Conservation (phyloP, 2,888 invertebrate species). For the Sipha maydis region DNA sequence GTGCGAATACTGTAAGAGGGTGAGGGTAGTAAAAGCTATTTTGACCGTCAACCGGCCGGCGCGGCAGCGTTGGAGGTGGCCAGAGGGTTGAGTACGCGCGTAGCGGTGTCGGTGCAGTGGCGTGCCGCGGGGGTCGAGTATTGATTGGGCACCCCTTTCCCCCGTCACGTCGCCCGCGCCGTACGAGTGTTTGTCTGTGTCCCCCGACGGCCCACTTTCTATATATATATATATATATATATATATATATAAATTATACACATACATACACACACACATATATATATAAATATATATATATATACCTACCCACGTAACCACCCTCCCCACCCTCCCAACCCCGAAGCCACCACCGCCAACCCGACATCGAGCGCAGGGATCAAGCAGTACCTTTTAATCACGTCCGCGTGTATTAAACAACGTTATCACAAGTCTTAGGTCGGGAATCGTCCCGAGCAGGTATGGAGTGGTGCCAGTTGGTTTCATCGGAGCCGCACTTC, state of each 20-base stretch:
- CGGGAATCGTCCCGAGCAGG: conserved; percentile 2
- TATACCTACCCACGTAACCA: not conserved
- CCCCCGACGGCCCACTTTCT: not conserved
- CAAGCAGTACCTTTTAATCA: conserved; percentile 35
- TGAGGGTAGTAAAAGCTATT: conserved; percentile 1
- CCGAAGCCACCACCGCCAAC: not conserved
- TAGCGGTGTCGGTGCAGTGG: conserved; percentile 3
- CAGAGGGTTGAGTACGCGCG: not conserved
- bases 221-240: not conserved
- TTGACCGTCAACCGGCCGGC: conserved; percentile 49
- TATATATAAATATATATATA: no score
- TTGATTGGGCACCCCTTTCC: conserved; percentile 51
- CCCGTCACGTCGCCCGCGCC: conserved; percentile 4
- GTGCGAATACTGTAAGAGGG: not conserved
- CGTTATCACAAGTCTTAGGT: conserved; percentile 42
- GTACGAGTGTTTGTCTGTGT: conserved; percentile 57
- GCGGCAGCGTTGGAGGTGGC: not conserved
- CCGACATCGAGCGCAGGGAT: conserved; percentile 34
- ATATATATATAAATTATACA: no score
- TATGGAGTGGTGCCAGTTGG: not conserved
- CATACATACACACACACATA: no score
- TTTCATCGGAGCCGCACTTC: no score
- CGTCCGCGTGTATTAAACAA: not conserved
- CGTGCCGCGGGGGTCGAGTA: conserved; percentile 56
- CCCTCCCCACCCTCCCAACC: not conserved